A percentile compares a stretch with the other conserved stretches of the same genome.
Conservation (phyloP, 2,797 vertebrate species). For the Mycteria americana region DNA sequence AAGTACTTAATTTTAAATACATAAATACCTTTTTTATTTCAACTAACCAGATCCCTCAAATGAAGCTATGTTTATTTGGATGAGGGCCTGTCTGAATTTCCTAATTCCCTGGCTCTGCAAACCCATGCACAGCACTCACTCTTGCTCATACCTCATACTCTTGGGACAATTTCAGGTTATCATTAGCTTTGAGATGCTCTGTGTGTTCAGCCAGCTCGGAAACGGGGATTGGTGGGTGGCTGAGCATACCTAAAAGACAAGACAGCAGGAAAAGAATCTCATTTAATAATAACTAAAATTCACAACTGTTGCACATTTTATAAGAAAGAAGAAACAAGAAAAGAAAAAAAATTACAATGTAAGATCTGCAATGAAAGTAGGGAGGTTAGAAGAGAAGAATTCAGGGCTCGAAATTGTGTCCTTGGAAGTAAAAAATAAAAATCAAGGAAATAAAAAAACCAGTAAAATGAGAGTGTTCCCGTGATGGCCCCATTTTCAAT, state of each 20-base stretch:
- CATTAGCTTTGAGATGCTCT: slow-evolving; percentile 95
- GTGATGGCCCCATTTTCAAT: slow-evolving; percentile 51
- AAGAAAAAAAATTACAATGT: slow-evolving; percentile 65
- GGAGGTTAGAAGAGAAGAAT: slow-evolving; percentile 74
- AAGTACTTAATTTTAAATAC: not conserved
- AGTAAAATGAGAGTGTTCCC: slow-evolving; percentile 56
- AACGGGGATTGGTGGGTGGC: slow-evolving; percentile 94
- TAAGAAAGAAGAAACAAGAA: slow-evolving; percentile 46
- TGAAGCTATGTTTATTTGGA: not conserved
- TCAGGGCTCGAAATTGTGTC: slow-evolving; percentile 83
- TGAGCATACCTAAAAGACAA: slow-evolving; percentile 90
- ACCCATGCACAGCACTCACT: not conserved
- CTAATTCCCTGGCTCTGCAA: not conserved
- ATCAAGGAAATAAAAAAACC: not conserved
- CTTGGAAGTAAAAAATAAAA: slow-evolving; percentile 41
- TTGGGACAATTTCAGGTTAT: slow-evolving; percentile 98
- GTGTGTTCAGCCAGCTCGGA: slow-evolving; percentile 95
- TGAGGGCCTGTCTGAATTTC: not conserved
- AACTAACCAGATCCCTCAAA: not conserved
- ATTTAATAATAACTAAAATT: slow-evolving; percentile 15
- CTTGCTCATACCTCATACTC: slow-evolving; percentile 91
- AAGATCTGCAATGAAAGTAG: slow-evolving; percentile 71
- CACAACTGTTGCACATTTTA: not conserved
- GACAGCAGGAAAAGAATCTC: slow-evolving; percentile 45
- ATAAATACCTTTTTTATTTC: not conserved